Percentiles rank a stretch among this genome's conserved stretches.
phyloP scores from a whole-genome alignment of 1,140 invertebrate species.

The Nixonia krombeini region DNA sequence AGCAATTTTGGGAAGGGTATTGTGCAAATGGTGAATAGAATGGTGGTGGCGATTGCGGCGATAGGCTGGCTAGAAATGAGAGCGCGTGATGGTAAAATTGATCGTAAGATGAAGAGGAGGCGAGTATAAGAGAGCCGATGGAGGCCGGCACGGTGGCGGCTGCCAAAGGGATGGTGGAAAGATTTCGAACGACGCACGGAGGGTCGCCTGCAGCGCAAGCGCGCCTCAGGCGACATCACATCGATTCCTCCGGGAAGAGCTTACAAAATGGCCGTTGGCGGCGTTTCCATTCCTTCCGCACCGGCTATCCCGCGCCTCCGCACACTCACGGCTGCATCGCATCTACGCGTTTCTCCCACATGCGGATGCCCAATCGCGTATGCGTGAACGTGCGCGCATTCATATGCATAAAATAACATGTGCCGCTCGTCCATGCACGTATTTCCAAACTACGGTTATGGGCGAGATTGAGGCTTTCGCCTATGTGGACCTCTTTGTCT shows the following conservation, averaged over 20 bases:
- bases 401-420: too few relatives aligned
- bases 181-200: constrained; percentile 52
- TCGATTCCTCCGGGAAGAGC: constrained; percentile 72
- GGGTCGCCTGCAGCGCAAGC: constrained; percentile 68
- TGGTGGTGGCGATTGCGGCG: background rate
- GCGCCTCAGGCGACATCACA: constrained; percentile 71
- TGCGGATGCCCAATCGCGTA: too few relatives aligned
- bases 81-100: constrained; percentile 32
- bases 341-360: too few relatives aligned
- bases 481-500: constrained; percentile 66
- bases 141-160: background rate
- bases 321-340: too few relatives aligned
- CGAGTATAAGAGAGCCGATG: constrained; percentile 25
- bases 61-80: constrained; percentile 2
- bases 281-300: constrained; percentile 66
- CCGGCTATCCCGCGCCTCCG: constrained; percentile 46
- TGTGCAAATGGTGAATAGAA: background rate
- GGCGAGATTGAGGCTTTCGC: constrained; percentile 52
- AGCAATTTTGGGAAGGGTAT: background rate
- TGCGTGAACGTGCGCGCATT: too few relatives aligned
- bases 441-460: background rate
- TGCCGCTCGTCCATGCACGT: too few relatives aligned
- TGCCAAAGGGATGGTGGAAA: constrained; percentile 6
- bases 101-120: constrained; percentile 37
- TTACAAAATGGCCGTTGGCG: constrained; percentile 72